Evolutionary conservation across 2,888 invertebrate genomes (phyloP), one percentile per base, ranked within the genome.

Genomic region (Mylabris sibirica): DNA sequence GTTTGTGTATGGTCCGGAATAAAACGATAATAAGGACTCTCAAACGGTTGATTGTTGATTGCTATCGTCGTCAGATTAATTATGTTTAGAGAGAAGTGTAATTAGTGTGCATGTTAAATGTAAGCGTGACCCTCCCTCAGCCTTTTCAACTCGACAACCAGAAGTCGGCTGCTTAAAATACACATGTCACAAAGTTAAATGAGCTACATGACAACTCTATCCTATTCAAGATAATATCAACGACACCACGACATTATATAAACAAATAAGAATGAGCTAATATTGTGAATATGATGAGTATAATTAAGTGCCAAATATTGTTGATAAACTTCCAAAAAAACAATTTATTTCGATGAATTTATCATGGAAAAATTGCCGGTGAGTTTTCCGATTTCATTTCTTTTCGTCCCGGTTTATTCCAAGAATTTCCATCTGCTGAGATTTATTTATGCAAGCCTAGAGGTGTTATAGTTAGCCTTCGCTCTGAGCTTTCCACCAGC

Each of bases 111-210:
- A 79, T 80, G 79, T 79, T 75, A 70, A 77, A 76, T 75, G 77
- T 69, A 76, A 74, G 76, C 76, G 76, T 77, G 80, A 79, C 78
- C 78, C 76, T 74, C 73, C 71, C n/a, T n/a, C 72, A 73, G 69
- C 71, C 75, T 72, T 74, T 78, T 75, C 75, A 74, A 65, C 70
- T 73, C 72, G 63, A 62, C 6, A 73, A 71, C 71, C 71, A 66
- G 66, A 67, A 71, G 63, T 75, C 59, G 72, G 66, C 75, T 72
- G 72, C 66, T 76, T 76, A 77, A 79, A 79, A 72, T 76, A 77
- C 77, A 79, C 80, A 78, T 78, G 80, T 78, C 77, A 79, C 74
- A 76, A 78, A 78, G 77, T 78, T 79, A 78, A 78, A 80, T 80
- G 78, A 78, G 73, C 77, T 75, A 71, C 77, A 76, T 79, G 79